Percentiles rank a stretch among this genome's conserved stretches.
phyloP scores from a whole-genome alignment of 2,113 vertebrate species.

The Poeciliopsis retropinna region DNA sequence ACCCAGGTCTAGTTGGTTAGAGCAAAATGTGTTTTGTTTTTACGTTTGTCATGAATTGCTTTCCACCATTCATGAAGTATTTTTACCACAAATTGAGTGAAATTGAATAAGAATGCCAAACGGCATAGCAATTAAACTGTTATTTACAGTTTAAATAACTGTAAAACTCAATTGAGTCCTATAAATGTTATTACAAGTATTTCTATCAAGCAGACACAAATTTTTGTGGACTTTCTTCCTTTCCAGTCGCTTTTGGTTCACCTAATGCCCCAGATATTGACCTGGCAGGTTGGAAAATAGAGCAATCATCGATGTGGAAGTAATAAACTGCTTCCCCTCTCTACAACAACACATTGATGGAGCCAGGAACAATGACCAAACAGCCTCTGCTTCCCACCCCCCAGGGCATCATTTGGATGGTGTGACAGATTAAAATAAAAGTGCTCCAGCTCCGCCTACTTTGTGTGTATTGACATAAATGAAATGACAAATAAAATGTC shows the following conservation, averaged over 20 bases:
- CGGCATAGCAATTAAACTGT: not conserved
- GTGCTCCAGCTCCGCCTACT: conserved; percentile 21
- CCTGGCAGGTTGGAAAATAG: conserved; percentile 67
- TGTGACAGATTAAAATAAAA: conserved; percentile 31
- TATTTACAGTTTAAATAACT: conserved; percentile 8
- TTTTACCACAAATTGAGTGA: not conserved
- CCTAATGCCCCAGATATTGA: conserved; percentile 68
- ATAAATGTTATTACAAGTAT: not conserved
- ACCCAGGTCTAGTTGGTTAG: too few species aligned
- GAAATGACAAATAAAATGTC: not conserved
- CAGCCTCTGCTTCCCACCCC: conserved; percentile 28
- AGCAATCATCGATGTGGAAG: conserved; percentile 69
- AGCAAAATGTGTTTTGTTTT: not conserved
- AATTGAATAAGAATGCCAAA: not conserved
- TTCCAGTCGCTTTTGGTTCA: conserved; percentile 41
- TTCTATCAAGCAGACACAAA: not conserved
- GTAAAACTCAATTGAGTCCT: not conserved
- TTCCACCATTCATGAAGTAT: conserved; percentile 31
- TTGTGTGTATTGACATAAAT: conserved; percentile 26
- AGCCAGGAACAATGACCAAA: conserved; percentile 49
- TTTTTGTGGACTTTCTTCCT: conserved; percentile 38
- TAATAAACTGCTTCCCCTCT: conserved; percentile 65
- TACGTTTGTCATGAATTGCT: not conserved
- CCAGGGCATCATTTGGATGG: conserved; percentile 33
- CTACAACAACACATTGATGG: conserved; percentile 59